Base-by-base conservation (phyloP, 1,140 invertebrate genomes). In the Cotesia chilonis region DNA sequence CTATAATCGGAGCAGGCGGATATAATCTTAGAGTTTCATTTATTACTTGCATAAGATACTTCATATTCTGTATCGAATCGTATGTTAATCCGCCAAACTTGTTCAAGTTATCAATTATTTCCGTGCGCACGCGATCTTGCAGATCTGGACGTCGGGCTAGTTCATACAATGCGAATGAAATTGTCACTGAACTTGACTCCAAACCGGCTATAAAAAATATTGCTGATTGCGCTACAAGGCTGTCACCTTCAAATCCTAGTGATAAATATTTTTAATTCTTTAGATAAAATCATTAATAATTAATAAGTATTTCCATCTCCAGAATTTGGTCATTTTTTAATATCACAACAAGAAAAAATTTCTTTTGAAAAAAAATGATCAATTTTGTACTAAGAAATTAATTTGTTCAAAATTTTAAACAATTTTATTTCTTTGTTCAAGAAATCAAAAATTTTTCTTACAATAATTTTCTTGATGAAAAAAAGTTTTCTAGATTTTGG, bases 1-100 rank as follows among this genome's bases (percentile, higher is more conserved):
- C 87, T 68, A 89, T 84, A 10, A 88, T 78, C 9, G 89, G 89
- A n/a, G 90, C 88, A 4, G 88, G 85, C 4, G 90, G 89, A 75
- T 84, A 89, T 9, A 90, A 70, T 47, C 90, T 77, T 9, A 90
- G 75, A 10, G 87, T 79, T 51, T 75, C 74, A 52, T 66, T 69
- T 10, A 75, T 75, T 4, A 73, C 57, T 71, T 73, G 71, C 37
- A 55, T 63, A 0, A 75, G 41, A 54, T 75, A 75, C 54, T 73
- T 75, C 74, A 75, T 75, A 3, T 75, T 57, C 10, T 60, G n/a
- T 3, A 75, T 28, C 5, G 72, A n/a, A 36, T 74, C 70, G 28
- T 74, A 71, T 12, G 65, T 68, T 6, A 76, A 35, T 28, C 55
- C 41, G 1, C 41, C 65, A 61, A 64, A 36, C 14, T 65, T 57